Evolutionary conservation across 2,888 invertebrate genomes (phyloP).

Genomic region (Acronicta psi): DNA sequence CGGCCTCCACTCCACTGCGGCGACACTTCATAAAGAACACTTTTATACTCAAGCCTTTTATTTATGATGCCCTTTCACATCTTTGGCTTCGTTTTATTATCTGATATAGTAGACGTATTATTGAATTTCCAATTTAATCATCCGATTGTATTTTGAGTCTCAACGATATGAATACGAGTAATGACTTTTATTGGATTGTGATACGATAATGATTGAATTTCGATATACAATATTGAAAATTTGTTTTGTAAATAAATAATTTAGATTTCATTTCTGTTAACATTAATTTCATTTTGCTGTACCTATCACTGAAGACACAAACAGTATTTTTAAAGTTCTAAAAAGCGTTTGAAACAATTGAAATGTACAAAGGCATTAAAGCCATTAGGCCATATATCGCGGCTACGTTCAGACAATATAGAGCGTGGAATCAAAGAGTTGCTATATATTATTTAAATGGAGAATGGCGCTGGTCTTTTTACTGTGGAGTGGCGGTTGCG

Average conservation of each 20-base stretch:
- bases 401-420: slow-evolving; percentile 51
- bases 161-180: slow-evolving; percentile 25
- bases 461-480: slow-evolving; percentile 81
- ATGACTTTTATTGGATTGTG: slow-evolving; percentile 19
- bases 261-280: slow-evolving; percentile 1
- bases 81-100: slow-evolving; percentile 81
- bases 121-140: slow-evolving; percentile 73
- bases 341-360: slow-evolving; percentile 11
- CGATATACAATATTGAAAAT: slow-evolving; percentile 20
- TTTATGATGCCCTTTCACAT: slow-evolving; percentile 85
- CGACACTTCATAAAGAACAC: slow-evolving; percentile 88
- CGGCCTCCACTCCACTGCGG: slow-evolving; percentile 72
- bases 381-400: slow-evolving; percentile 45
- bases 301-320: not conserved
- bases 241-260: slow-evolving; percentile 16
- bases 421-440: slow-evolving; percentile 76
- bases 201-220: slow-evolving; percentile 19
- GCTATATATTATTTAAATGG: slow-evolving; percentile 85
- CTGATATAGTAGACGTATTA: slow-evolving; percentile 71
- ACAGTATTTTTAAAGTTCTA: not conserved
- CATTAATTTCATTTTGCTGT: not conserved
- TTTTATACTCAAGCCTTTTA: slow-evolving; percentile 87
- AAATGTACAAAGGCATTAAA: slow-evolving; percentile 30
- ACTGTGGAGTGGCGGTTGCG: slow-evolving; percentile 83
- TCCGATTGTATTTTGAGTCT: slow-evolving; percentile 44